Percentiles rank a stretch among this genome's conserved stretches.
Conservation (phyloP, 2,113 vertebrate species). For the Himantopus leucocephalus region DNA sequence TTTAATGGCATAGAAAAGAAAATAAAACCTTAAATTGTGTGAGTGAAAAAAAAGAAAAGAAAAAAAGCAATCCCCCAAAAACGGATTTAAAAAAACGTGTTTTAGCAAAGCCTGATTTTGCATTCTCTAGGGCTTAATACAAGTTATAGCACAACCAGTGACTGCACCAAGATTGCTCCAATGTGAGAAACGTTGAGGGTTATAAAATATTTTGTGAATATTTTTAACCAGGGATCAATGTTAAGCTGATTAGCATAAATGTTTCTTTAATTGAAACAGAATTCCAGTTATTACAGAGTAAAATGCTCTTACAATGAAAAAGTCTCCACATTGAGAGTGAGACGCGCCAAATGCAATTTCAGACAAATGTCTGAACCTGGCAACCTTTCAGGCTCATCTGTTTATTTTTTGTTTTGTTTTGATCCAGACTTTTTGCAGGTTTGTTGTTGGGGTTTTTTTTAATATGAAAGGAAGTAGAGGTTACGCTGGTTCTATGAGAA, state of each 20-base stretch:
- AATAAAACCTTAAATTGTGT: not conserved
- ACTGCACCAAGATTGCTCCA: not conserved
- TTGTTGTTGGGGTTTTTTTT: not conserved
- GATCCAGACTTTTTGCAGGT: not conserved
- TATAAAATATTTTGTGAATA: not conserved
- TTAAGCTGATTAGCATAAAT: not conserved
- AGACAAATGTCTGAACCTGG: not conserved
- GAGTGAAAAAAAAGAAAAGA: not conserved
- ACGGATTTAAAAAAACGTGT: not conserved
- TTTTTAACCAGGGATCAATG: not conserved
- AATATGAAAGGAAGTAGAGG: not conserved
- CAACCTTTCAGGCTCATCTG: not conserved
- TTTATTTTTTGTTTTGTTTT: not conserved
- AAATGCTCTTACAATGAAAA: not conserved
- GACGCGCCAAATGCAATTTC: not conserved
- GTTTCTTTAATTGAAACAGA: not conserved
- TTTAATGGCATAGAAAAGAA: not conserved
- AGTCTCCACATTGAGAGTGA: not conserved
- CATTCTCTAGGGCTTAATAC: not conserved
- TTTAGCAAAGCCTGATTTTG: not conserved
- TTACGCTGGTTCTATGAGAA: not conserved
- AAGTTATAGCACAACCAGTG: not conserved
- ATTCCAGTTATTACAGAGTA: not conserved
- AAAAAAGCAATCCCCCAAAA: not conserved
- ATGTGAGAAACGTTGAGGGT: not conserved